Evolutionary conservation across 1,140 invertebrate species (phyloP), one percentile per base, ranked within the genome.

Genomic region (Drosophila auraria): DNA sequence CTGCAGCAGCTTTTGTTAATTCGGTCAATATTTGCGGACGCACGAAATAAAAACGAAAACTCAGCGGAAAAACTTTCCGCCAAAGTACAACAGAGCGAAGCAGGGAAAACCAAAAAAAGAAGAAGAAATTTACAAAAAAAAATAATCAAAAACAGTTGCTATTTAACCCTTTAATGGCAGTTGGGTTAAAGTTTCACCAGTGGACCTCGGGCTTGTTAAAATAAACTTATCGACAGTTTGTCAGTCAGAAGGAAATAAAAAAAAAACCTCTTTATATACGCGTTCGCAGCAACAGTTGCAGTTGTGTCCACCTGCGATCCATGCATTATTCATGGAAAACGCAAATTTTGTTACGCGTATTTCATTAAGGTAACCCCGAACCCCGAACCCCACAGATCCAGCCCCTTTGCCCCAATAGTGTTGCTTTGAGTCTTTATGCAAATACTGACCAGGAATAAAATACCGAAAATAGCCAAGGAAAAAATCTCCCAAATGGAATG

Each of bases 21-120:
- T 89, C 86, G 86, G 86, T 90, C 86, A 89, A 89, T 89, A 89
- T 89, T 89, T 89, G 86, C 86, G 79, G 86, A 90, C 86, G 86
- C 86, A 90, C 86, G 86, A 89, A 89, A 89, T 90, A 84, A 89
- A 90, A 89, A 89, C 87, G 84, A 84, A 87, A 89, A 82, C 74
- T 89, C 81, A 79, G 86, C 82, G 72, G 23, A 81, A 87, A 87
- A 87, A 44, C 64, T 89, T 87, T 78, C 25, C 56, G 27, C 54
- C 47, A 72, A 71, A 73, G 70, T 71, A 71, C 51, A 70, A 72
- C 79, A 86, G 76, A 53, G 69, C 49, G 30, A 33, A n/a, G 15
- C 42, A n/a, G 20, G 53, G 23, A 36, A 38, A 8, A 6, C 78
- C 51, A 64, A 71, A 63, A 54, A 61, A 83, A 80, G 69, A 30